phyloP scores from a whole-genome alignment of 2,113 vertebrate species.

The Rhineura floridana region DNA sequence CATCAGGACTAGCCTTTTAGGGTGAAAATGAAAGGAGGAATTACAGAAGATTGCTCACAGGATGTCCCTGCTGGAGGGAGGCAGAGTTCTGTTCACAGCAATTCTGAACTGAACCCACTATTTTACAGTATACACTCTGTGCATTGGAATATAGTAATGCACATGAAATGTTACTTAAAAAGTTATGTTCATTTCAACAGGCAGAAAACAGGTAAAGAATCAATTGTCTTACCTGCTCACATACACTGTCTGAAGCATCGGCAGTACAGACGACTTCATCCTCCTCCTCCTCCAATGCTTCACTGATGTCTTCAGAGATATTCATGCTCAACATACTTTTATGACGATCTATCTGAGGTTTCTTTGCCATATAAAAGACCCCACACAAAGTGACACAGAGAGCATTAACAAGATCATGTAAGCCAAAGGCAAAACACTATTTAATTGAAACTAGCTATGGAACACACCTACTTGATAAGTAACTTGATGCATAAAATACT shows the following conservation, averaged over 20 bases:
- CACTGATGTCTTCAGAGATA: slow-evolving; percentile 14
- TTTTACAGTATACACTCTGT: background rate
- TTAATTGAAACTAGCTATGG: background rate
- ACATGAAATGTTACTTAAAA: background rate
- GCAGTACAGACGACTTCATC: slow-evolving; percentile 19
- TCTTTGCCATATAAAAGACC: slow-evolving; percentile 50
- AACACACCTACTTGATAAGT: background rate
- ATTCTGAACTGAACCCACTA: background rate
- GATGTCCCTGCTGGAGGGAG: too few species aligned
- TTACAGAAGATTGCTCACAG: too few species aligned
- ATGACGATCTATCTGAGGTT: slow-evolving; percentile 78
- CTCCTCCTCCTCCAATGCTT: slow-evolving; percentile 16
- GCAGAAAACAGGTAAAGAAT: background rate
- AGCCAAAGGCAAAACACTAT: background rate
- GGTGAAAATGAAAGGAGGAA: too few species aligned
- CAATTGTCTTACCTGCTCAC: slow-evolving; percentile 68
- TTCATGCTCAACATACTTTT: slow-evolving; percentile 50
- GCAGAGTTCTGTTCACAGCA: too few species aligned
- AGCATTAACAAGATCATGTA: background rate
- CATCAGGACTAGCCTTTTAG: too few species aligned
- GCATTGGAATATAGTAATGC: background rate
- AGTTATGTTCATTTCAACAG: background rate
- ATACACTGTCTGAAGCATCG: background rate
- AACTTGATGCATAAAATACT: background rate
- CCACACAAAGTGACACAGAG: background rate